Base-by-base conservation (phyloP, 1,140 invertebrate species). In the Drosophila bocki region DNA sequence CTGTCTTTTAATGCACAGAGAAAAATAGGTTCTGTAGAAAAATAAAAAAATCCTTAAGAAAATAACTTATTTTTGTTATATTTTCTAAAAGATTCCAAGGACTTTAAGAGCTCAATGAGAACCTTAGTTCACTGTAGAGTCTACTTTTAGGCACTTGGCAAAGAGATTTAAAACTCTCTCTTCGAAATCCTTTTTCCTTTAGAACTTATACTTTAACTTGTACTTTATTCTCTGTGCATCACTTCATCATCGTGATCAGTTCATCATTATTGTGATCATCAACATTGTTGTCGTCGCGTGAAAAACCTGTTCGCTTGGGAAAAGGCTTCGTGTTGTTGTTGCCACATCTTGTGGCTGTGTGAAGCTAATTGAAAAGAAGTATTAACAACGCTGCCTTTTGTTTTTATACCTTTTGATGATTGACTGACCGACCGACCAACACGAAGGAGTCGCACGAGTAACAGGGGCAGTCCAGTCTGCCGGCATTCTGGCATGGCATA, bases 341-440 rank as follows among this genome's bases (percentile, higher is more conserved):
- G 51, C 44, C 19, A 22, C 22, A 35, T 47, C 15, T 48, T 72
- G 47, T 50, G 51, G 64, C 32, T 80, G 57, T 61, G 64, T 78
- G 67, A 60, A 88, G 71, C 85, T 88, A 88, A 88, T 88, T 88
- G 84, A 88, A 88, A 88, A 88, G 83, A 84, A 76, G 83, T 80
- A 87, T 87, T 80, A 88, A 84, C 80, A 88, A 78, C 77, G 77
- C 71, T 88, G 84, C 80, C 84, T 84, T 87, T 80, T 84, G 72
- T 83, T 83, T 83, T 83, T 80, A 57, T 78, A 65, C 84, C 72
- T 88, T 71, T 85, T 82, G 84, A 78, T 88, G 78, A 90, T 86
- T 82, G 79, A 71, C 83, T 82, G 82, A 78, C 78, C 82, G 60
- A 56, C 53, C 53, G 53, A 74, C 60, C 65, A 76, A 58, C 63